Conservation (phyloP, 92 coral and sea anemone genomes). For the Porites cylindrica region DNA sequence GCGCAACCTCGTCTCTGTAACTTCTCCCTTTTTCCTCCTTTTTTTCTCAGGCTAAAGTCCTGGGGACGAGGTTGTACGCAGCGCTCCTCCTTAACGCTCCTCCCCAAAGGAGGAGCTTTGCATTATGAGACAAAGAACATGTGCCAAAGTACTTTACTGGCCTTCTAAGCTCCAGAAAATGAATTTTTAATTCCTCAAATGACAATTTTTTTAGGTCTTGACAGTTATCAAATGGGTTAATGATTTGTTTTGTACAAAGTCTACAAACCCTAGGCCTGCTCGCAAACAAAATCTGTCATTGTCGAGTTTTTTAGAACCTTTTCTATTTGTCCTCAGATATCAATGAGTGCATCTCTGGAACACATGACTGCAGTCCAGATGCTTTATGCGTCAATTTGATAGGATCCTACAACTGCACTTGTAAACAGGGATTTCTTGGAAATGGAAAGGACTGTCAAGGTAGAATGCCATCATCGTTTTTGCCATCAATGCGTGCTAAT, state of each 20-base stretch:
- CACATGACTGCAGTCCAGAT: not conserved
- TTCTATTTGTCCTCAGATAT: not conserved
- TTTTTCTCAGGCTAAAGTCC: no score
- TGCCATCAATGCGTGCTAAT: no score
- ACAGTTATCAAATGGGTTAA: no score
- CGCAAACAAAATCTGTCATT: not conserved
- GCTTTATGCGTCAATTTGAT: not conserved
- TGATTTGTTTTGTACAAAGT: no score
- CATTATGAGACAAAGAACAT: not conserved
- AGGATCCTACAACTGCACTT: not conserved
- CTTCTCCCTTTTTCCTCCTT: no score
- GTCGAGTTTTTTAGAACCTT: not conserved
- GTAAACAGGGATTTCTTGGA: not conserved
- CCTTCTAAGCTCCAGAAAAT: not conserved
- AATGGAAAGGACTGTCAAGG: not conserved
- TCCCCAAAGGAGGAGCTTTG: no score
- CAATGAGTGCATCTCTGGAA: not conserved
- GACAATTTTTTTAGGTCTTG: no score
- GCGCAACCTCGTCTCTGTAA: no score
- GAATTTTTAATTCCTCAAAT: not conserved
- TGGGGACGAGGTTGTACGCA: no score
- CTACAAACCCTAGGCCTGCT: not conserved
- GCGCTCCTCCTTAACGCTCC: no score
- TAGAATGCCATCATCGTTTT: not conserved
- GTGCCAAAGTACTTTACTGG: not conserved